Percentiles rank a stretch among this genome's conserved stretches.
Evolutionary conservation across 2,113 vertebrate species (phyloP).

Genomic region (Columbina picui): DNA sequence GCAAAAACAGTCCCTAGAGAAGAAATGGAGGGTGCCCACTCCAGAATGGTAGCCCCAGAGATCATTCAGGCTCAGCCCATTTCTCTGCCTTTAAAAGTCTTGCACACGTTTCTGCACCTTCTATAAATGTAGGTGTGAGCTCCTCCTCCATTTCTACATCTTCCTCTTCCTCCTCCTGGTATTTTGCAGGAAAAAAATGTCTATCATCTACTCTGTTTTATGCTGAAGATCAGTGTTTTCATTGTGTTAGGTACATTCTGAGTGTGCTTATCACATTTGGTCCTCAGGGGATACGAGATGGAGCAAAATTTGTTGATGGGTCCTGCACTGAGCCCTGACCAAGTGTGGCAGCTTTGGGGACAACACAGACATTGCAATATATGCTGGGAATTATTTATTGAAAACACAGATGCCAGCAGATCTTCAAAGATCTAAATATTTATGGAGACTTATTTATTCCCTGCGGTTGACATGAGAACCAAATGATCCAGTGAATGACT

Average conservation of each 20-base stretch:
- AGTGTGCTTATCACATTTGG: not conserved
- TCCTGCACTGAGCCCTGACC: not conserved
- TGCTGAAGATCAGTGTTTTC: not conserved
- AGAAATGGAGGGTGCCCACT: not conserved
- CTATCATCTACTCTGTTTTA: not conserved
- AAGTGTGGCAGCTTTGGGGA: not conserved
- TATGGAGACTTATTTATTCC: not conserved
- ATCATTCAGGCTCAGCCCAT: not conserved
- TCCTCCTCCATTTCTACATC: not conserved
- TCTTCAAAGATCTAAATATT: slow-evolving; percentile 8
- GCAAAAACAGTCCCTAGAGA: not conserved
- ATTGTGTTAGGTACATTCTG: not conserved
- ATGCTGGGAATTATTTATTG: not conserved
- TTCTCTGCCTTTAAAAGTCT: not conserved
- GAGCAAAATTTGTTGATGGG: not conserved
- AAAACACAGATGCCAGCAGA: not conserved
- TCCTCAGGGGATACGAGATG: not conserved
- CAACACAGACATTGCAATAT: not conserved
- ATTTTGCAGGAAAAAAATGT: not conserved
- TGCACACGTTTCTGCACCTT: not conserved
- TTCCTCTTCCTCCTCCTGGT: not conserved
- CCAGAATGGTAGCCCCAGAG: not conserved
- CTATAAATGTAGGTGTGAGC: not conserved
- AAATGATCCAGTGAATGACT: not conserved
- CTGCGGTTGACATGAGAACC: not conserved